phyloP scores from a whole-genome alignment of 2,888 invertebrate genomes.

The Alcis repandata region DNA sequence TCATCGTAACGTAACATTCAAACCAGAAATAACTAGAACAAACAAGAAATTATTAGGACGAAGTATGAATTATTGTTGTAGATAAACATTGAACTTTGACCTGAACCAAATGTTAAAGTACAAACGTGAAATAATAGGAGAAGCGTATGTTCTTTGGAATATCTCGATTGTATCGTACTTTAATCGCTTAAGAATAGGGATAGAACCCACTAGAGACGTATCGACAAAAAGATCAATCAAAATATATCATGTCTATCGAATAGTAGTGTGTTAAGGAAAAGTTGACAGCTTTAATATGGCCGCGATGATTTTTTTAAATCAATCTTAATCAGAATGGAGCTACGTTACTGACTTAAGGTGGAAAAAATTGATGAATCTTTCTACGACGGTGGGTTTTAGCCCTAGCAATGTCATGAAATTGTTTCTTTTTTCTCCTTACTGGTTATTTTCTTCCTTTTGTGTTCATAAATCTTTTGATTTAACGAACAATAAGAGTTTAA shows the following conservation, averaged over 20 bases:
- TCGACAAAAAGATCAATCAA: background rate
- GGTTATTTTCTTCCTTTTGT: slow-evolving; percentile 8
- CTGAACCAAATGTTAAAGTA: background rate
- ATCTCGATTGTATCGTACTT: background rate
- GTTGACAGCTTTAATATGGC: no score
- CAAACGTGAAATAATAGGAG: slow-evolving; percentile 4
- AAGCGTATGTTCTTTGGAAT: slow-evolving; percentile 4
- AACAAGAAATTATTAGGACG: slow-evolving; percentile 1
- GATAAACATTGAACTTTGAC: slow-evolving; percentile 11
- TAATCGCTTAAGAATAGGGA: slow-evolving; percentile 4
- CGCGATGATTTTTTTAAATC: no score
- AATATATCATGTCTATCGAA: background rate
- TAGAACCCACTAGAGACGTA: background rate
- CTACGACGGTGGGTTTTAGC: background rate
- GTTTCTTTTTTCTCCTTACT: slow-evolving; percentile 1
- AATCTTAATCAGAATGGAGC: no score
- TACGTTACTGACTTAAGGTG: no score
- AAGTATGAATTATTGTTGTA: background rate
- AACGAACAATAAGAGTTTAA: slow-evolving; percentile 3
- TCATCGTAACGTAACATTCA: background rate
- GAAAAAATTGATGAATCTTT: no score
- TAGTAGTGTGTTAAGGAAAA: no score
- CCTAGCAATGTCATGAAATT: slow-evolving; percentile 12
- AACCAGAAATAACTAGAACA: background rate
- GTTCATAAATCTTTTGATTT: slow-evolving; percentile 7